Conservation (phyloP, 2,888 invertebrate species). For the Acanthosepion esculentum region DNA sequence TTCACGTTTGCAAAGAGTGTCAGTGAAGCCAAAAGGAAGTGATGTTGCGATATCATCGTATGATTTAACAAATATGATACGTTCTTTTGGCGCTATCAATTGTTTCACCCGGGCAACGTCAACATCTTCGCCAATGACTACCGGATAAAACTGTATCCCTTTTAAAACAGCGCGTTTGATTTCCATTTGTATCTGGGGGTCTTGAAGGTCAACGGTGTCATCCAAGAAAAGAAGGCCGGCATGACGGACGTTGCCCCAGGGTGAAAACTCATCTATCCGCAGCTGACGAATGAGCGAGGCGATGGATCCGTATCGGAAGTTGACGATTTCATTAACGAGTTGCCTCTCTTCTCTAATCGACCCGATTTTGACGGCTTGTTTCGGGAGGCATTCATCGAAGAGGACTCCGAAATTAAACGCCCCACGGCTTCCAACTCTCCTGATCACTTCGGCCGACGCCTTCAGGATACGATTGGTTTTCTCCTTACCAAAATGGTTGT, state of each 20-base stretch:
- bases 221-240: slow-evolving; percentile 8
- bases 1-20: neutral
- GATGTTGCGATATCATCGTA: neutral
- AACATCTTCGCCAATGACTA: neutral
- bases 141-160: neutral
- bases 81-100: neutral
- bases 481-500: neutral
- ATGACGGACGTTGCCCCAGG: neutral
- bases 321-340: neutral
- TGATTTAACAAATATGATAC: neutral
- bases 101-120: neutral
- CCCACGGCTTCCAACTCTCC: neutral
- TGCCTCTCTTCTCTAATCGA: neutral
- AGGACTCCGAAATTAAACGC: neutral
- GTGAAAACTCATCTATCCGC: neutral
- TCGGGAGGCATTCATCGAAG: neutral
- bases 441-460: neutral
- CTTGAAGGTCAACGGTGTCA: neutral
- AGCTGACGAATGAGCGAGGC: neutral
- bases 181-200: neutral
- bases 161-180: neutral
- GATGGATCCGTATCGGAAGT: neutral
- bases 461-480: neutral
- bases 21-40: neutral
- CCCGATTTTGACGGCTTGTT: neutral